Conservation (phyloP, 2,797 vertebrate genomes). For the Pterois miles region DNA sequence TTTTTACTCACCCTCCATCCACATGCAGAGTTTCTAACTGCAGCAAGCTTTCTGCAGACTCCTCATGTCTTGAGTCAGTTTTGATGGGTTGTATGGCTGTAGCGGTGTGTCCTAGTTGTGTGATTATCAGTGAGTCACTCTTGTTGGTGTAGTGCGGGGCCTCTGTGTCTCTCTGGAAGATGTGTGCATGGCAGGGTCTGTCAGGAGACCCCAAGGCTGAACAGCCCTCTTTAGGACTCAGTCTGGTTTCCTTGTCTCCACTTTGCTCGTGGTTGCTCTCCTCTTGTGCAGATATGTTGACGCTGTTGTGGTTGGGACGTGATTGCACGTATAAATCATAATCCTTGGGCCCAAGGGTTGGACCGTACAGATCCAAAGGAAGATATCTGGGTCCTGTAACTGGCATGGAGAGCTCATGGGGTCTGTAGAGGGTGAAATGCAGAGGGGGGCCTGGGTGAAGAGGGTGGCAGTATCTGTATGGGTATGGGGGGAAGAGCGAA, state of each 20-base stretch:
- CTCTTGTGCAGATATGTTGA: constrained; percentile 61
- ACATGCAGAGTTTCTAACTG: constrained; percentile 41
- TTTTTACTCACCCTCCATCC: constrained; percentile 66
- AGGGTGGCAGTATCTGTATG: constrained; percentile 87
- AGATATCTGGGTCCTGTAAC: constrained; percentile 76
- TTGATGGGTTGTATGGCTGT: constrained; percentile 68
- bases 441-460: constrained; percentile 83
- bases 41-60: constrained; percentile 61
- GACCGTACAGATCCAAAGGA: constrained; percentile 79
- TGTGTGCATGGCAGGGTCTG: constrained; percentile 89
- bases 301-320: constrained; percentile 49
- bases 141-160: constrained; percentile 50
- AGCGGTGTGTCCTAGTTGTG: constrained; percentile 46
- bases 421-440: constrained; percentile 88
- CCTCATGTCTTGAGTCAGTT: constrained; percentile 58
- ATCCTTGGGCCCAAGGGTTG: constrained; percentile 79
- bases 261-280: constrained; percentile 64
- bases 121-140: constrained; percentile 12
- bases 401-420: constrained; percentile 81
- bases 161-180: constrained; percentile 82
- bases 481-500: constrained; percentile 84
- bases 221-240: constrained; percentile 92
- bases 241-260: constrained; percentile 84
- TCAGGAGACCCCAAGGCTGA: constrained; percentile 94
- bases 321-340: constrained; percentile 82